These are phyloP conservation scores for Shinisaurus crocodilurus DNA, from an alignment of 2,113 vertebrate species.

Conservation along the genomic window DNA sequence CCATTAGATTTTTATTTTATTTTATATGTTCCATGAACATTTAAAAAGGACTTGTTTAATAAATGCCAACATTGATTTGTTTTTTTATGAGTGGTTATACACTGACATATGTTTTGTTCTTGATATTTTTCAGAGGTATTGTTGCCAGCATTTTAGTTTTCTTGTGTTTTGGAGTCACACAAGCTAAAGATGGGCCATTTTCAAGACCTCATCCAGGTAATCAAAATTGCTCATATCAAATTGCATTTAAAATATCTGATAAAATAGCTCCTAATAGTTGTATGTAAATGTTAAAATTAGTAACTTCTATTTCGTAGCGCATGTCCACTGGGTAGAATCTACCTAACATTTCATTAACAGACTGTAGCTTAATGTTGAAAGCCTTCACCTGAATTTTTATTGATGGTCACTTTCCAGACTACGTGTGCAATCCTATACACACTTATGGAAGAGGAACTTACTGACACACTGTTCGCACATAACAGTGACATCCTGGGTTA, in stretches of 20 bases:
- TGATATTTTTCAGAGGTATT: slow-evolving; percentile 86
- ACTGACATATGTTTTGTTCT: slow-evolving; percentile 62
- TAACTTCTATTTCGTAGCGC: neutral
- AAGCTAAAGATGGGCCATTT: slow-evolving; percentile 98
- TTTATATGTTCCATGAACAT: neutral
- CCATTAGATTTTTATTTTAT: neutral
- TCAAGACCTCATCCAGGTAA: slow-evolving; percentile 98
- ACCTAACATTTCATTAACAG: neutral
- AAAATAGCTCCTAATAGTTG: neutral
- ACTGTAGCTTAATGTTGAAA: neutral
- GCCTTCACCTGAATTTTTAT: neutral
- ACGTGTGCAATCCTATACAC: neutral
- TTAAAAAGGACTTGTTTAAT: neutral
- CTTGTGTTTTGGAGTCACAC: slow-evolving; percentile 97
- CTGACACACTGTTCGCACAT: neutral
- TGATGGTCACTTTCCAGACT: neutral
- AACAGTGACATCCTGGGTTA: too few relatives aligned
- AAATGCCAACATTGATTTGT: neutral
- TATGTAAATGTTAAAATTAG: neutral
- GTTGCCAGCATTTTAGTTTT: slow-evolving; percentile 98
- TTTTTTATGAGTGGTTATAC: neutral
- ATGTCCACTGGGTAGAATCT: neutral
- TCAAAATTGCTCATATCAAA: neutral
- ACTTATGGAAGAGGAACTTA: neutral
- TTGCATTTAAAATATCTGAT: neutral